A percentile compares a stretch with the other conserved stretches of the same genome.
Evolutionary conservation across 2,113 vertebrate genomes (phyloP).

Genomic region (Hymenochirus boettgeri): DNA sequence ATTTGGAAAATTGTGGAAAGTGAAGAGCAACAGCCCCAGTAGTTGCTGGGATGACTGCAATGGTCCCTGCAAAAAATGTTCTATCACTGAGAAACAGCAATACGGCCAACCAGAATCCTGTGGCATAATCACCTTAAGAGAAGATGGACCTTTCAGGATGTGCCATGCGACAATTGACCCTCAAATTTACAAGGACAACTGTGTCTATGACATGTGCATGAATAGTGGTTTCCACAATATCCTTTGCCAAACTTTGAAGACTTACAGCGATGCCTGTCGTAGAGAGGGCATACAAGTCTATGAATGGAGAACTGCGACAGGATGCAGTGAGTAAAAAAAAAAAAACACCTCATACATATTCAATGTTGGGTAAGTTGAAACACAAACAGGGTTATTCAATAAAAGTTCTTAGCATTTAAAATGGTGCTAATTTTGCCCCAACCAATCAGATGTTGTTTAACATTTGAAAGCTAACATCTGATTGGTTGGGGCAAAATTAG

Average conservation of each 20-base stretch:
- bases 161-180: conserved; percentile 45
- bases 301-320: conserved; percentile 44
- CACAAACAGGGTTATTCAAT: no score
- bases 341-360: no score
- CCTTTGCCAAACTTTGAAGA: conserved; percentile 43
- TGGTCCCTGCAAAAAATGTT: conserved; percentile 46
- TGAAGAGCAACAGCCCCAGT: conserved; percentile 39
- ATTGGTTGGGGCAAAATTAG: no score
- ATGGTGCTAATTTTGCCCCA: no score
- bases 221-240: conserved; percentile 29
- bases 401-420: no score
- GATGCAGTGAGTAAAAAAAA: conserved; percentile 48
- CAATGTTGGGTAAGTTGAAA: no score
- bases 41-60: conserved; percentile 52
- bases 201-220: conserved; percentile 41
- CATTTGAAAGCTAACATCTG: no score
- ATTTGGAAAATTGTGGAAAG: conserved; percentile 52
- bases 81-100: conserved; percentile 8
- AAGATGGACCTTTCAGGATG: conserved; percentile 38
- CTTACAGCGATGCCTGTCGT: conserved; percentile 47
- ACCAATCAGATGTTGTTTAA: no score
- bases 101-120: conserved; percentile 38
- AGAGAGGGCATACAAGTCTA: conserved; percentile 18
- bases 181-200: conserved; percentile 42
- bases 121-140: conserved; percentile 41